Base-by-base conservation (phyloP, 1,140 invertebrate species). In the Argopecten irradians region DNA sequence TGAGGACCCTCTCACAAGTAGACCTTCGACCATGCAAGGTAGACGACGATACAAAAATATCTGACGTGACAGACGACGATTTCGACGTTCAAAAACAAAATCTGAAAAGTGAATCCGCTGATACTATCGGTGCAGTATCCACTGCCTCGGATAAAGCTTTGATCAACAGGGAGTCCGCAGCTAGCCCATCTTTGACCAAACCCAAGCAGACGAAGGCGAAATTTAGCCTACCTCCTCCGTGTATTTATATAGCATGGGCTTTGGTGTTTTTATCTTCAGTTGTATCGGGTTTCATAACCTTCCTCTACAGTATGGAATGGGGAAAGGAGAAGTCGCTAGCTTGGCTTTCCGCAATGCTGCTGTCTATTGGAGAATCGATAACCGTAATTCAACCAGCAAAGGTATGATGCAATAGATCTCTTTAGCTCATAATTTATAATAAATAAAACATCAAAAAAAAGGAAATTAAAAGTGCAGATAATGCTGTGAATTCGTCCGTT, bases 291-390 rank as follows among this genome's bases (percentile, higher is more conserved):
- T 94, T 94, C 89, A 93, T 94, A 85, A 93, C 92, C 22, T 91
- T 94, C 41, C 89, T 92, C 34, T 94, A 93, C 91, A 94, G 93
- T 89, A 92, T 94, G 90, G 87, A 94, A 86, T 94, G 92, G 92
- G 93, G 93, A 16, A 88, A 88, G 35, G 92, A 93, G n/a, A 93
- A 93, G 87, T 93, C 93, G 0, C 86, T 90, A n/a, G 90, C 85
- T 32, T 94, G 93, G 93, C 82, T 94, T 32, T 83, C 89, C 16
- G 87, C 93, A 22, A 91, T 93, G 88, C 43, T 93, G 0, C 35
- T 93, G 33, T 92, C 93, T n/a, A 90, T 93, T 19, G 87, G 86
- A 19, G 90, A 93, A 87, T 91, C 90, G 5, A 88, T 93, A 2
- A 87, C 90, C 28, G 82, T 93, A n/a, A 89, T 93, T 1, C 92